Evolutionary conservation across 2,113 vertebrate species (phyloP).

Genomic region (Conger conger): DNA sequence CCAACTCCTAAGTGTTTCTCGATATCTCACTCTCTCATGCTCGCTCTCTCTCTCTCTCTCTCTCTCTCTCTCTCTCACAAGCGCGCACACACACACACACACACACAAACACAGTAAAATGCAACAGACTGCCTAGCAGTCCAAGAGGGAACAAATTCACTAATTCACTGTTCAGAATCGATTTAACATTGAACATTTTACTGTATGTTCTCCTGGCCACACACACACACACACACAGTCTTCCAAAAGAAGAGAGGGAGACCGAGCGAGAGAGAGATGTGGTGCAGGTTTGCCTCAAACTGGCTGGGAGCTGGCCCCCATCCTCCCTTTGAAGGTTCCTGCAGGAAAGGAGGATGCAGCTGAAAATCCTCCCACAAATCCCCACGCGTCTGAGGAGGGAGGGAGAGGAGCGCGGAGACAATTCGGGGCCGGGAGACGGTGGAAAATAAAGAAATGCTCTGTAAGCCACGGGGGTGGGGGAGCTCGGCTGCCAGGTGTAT

Average conservation of each 20-base stretch:
- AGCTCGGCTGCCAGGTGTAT: background rate
- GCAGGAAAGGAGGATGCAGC: background rate
- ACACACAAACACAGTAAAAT: no score
- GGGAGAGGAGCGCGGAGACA: background rate
- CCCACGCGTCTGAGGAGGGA: background rate
- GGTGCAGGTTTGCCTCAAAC: background rate
- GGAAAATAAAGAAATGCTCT: background rate
- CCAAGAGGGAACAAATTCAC: no score
- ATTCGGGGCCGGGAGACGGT: background rate
- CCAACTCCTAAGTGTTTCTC: background rate
- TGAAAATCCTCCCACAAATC: slow-evolving; percentile 3
- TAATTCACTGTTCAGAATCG: no score
- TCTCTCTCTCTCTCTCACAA: background rate
- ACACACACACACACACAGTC: background rate
- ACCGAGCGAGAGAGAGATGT: background rate
- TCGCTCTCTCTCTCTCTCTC: background rate
- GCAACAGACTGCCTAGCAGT: no score
- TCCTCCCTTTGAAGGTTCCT: background rate
- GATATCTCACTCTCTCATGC: background rate
- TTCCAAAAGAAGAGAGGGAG: background rate
- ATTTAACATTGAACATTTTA: no score
- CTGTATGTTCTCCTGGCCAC: no score
- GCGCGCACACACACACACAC: background rate
- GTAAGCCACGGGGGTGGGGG: background rate
- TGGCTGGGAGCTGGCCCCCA: background rate